Conservation (phyloP, 2,113 vertebrate genomes). For the Cyanoramphus novaezelandiae region DNA sequence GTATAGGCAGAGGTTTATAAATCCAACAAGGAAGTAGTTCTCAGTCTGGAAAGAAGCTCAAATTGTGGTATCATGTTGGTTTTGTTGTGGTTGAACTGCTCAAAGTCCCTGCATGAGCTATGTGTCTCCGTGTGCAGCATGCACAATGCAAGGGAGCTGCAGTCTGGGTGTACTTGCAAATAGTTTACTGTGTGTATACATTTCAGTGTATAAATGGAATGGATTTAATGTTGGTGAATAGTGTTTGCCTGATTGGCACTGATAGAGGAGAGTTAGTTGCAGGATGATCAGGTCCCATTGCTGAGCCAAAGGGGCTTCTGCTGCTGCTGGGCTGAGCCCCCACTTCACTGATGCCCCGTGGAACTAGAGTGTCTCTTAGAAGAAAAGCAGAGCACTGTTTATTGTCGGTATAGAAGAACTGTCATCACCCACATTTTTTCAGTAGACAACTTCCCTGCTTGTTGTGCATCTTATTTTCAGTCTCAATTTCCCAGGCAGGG, state of each 20-base stretch:
- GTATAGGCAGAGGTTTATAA: neutral
- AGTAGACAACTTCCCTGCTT: neutral
- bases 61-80: neutral
- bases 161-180: too few species aligned
- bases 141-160: neutral
- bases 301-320: neutral
- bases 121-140: accelerated
- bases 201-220: accelerated
- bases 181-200: neutral
- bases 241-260: neutral
- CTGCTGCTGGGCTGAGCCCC: neutral
- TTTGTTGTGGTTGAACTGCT: neutral
- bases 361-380: neutral
- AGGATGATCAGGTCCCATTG: neutral
- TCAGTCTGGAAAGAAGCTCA: neutral
- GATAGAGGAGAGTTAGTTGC: too few species aligned
- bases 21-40: neutral
- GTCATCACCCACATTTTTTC: neutral
- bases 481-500: neutral
- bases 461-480: neutral
- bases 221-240: neutral
- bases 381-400: neutral
- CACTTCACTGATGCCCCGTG: neutral
- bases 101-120: accelerated
- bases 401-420: accelerated